Conservation (phyloP, 2,888 invertebrate genomes). For the Troilus luridus region DNA sequence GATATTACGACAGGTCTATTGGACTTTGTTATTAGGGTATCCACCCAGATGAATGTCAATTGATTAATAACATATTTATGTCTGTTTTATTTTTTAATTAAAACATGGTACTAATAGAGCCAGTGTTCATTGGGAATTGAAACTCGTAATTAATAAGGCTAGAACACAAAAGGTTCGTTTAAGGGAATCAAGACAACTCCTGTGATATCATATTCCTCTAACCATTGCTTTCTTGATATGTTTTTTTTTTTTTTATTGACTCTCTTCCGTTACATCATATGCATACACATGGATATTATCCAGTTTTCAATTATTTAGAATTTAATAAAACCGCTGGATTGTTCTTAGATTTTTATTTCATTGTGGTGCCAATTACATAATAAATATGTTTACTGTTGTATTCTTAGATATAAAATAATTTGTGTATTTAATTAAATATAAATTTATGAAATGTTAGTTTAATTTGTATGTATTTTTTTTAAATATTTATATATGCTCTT, state of each 20-base stretch:
- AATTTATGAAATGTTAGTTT: not conserved
- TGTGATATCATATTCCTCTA: slow-evolving; percentile 49
- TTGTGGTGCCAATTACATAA: not conserved
- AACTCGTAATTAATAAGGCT: slow-evolving; percentile 31
- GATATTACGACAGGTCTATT: slow-evolving; percentile 26
- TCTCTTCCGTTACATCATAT: not conserved
- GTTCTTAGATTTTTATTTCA: slow-evolving; percentile 8
- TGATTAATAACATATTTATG: slow-evolving; percentile 34
- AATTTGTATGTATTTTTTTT: not conserved
- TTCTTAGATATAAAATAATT: not conserved
- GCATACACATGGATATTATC: slow-evolving; percentile 30
- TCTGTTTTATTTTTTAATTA: slow-evolving; percentile 36
- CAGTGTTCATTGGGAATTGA: slow-evolving; percentile 50
- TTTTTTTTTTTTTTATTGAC: not conserved
- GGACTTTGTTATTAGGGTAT: slow-evolving; percentile 38
- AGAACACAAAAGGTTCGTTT: slow-evolving; percentile 44
- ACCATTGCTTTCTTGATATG: slow-evolving; percentile 9
- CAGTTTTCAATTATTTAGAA: slow-evolving; percentile 12
- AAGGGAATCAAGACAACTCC: slow-evolving; percentile 50
- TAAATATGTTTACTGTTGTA: not conserved
- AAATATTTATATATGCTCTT: not conserved
- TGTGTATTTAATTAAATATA: slow-evolving; percentile 6
- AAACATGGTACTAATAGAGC: slow-evolving; percentile 48
- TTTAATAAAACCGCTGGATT: not conserved
- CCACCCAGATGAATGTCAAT: slow-evolving; percentile 40